Evolutionary conservation across 2,113 vertebrate species (phyloP).

Genomic region (Daubentonia madagascariensis): DNA sequence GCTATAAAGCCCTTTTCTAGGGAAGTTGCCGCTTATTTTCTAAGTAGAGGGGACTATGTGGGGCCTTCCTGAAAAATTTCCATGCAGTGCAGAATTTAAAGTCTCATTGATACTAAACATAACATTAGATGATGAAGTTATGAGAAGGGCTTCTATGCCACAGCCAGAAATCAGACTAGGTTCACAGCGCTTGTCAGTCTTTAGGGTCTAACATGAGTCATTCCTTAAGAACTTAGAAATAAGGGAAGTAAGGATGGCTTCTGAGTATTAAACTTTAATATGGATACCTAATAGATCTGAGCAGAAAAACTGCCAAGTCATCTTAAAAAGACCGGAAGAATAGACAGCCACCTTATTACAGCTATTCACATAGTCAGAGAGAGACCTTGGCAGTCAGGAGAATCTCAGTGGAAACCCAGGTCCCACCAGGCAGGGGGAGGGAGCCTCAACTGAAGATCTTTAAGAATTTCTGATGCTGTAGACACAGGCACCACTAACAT

Average conservation of each 20-base stretch:
- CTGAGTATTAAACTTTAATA: constrained; percentile 57
- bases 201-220: constrained; percentile 31
- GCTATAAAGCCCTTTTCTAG: neutral
- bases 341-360: neutral
- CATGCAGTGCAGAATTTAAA: neutral
- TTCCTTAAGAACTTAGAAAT: constrained; percentile 45
- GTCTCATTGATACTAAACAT: neutral
- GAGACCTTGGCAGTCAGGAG: neutral
- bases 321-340: constrained; percentile 2
- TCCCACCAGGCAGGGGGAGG: accelerated
- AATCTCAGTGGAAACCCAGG: neutral
- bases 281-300: constrained; percentile 58
- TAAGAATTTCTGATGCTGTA: neutral
- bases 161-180: neutral
- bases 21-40: neutral
- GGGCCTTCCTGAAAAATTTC: neutral
- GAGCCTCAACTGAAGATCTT: neutral
- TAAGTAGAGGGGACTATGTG: neutral
- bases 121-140: neutral
- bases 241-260: neutral
- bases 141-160: neutral
- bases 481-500: accelerated
- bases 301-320: constrained; percentile 22
- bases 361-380: neutral
- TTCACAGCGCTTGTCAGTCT: neutral